These are phyloP conservation scores for Callionymus lyra DNA, from an alignment of 2,113 vertebrate species.

Conservation along the genomic window DNA sequence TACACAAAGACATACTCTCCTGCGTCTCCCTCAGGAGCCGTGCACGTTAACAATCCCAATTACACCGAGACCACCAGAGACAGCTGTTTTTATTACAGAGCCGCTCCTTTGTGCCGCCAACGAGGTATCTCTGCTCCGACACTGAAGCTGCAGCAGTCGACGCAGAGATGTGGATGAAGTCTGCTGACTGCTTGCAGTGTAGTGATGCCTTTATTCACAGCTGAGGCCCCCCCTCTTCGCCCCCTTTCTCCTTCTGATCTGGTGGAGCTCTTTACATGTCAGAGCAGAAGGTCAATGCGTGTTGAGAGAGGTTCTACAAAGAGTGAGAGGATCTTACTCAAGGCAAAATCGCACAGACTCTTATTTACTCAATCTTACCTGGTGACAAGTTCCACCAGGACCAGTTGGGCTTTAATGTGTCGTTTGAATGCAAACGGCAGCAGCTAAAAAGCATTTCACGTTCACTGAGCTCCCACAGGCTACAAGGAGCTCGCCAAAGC, in stretches of 20 bases:
- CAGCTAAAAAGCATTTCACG: constrained; percentile 23
- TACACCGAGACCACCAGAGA: constrained; percentile 73
- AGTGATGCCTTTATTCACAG: constrained; percentile 57
- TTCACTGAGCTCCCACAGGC: constrained; percentile 31
- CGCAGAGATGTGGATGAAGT: constrained; percentile 52
- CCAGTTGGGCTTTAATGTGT: constrained; percentile 39
- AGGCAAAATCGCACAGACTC: constrained; percentile 43
- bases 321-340: constrained; percentile 46
- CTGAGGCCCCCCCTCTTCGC: constrained; percentile 12
- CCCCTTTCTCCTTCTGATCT: constrained; percentile 40
- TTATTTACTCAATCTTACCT: constrained; percentile 60
- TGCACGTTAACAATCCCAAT: constrained; percentile 76
- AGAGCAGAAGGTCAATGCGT: constrained; percentile 58
- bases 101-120: constrained; percentile 63
- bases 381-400: constrained; percentile 42
- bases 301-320: constrained; percentile 54
- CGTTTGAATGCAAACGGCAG: constrained; percentile 52
- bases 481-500: constrained; percentile 31
- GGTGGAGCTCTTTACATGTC: constrained; percentile 54
- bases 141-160: constrained; percentile 40
- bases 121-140: constrained; percentile 54
- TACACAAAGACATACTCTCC: constrained; percentile 66
- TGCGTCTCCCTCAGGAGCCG: constrained; percentile 68
- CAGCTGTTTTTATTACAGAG: constrained; percentile 72
- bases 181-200: constrained; percentile 51